These are phyloP conservation scores for Drosophila lacteicornis DNA, from an alignment of 1,140 invertebrate genomes.

Conservation along the genomic window DNA sequence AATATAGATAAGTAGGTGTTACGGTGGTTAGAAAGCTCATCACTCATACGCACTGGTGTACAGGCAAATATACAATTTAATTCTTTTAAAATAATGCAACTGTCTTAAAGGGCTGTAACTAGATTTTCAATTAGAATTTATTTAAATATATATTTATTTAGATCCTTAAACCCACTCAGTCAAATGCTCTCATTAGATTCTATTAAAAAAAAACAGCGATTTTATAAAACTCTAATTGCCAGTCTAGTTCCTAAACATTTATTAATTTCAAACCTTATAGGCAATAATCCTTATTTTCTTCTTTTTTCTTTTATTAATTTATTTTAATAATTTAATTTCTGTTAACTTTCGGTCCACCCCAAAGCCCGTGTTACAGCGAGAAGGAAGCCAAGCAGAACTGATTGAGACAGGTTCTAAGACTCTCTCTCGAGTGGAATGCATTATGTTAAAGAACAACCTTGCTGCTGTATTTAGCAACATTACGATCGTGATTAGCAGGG, in stretches of 20 bases:
- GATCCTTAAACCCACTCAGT: too few species aligned
- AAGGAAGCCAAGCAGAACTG: constrained; percentile 42
- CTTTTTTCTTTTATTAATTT: neutral
- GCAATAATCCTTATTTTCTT: neutral
- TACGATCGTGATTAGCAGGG: constrained; percentile 34
- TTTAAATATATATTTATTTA: neutral
- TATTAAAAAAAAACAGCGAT: neutral
- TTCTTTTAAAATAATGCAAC: too few species aligned
- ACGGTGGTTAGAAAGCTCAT: neutral
- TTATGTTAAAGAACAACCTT: constrained; percentile 41
- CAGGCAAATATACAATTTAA: neutral
- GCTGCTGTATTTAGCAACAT: constrained; percentile 2
- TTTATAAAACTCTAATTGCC: too few species aligned
- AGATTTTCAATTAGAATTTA: neutral
- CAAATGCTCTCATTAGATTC: too few species aligned
- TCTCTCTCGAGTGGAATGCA: constrained; percentile 21
- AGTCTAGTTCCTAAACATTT: too few species aligned
- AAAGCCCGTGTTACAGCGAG: neutral
- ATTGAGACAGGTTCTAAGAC: constrained; percentile 24
- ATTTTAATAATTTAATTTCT: neutral
- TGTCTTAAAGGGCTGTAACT: too few species aligned
- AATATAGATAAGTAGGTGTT: neutral
- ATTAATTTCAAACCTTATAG: too few species aligned
- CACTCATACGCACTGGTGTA: constrained; percentile 17
- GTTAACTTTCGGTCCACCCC: constrained; percentile 7